These are phyloP conservation scores for Delichon dasypus DNA, from an alignment of 2,797 vertebrate genomes.

Conservation along the genomic window DNA sequence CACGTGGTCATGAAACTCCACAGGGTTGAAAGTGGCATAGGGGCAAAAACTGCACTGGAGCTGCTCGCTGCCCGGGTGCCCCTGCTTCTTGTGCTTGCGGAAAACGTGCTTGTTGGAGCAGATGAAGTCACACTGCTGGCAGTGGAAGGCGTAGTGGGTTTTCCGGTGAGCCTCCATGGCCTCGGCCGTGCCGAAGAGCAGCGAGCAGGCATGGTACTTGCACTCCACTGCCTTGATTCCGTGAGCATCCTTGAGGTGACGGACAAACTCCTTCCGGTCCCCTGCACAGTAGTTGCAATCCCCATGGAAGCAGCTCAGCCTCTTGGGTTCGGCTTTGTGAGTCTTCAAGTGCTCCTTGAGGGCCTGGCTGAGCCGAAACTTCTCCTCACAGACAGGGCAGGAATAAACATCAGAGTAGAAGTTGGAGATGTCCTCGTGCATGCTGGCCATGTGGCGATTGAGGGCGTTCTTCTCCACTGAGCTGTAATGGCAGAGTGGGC, in stretches of 20 bases:
- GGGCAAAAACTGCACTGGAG: conserved; percentile 89
- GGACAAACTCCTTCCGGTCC: conserved; percentile 82
- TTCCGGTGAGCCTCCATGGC: conserved; percentile 91
- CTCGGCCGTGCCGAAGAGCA: conserved; percentile 80
- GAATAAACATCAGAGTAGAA: conserved; percentile 77
- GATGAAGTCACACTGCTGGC: conserved; percentile 90
- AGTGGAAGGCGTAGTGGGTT: conserved; percentile 94
- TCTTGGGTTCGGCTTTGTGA: conserved; percentile 78
- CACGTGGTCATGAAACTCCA: conserved; percentile 89
- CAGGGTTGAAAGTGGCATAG: conserved; percentile 90
- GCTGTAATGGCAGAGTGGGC: conserved; percentile 89
- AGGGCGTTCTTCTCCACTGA: conserved; percentile 91
- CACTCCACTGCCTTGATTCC: conserved; percentile 83
- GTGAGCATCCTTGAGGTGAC: conserved; percentile 83
- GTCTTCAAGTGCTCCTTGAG: conserved; percentile 94
- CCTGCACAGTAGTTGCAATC: conserved; percentile 79
- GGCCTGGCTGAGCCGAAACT: conserved; percentile 86
- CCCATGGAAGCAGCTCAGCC: conserved; percentile 82
- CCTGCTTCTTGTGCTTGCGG: conserved; percentile 89
- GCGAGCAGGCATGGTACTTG: conserved; percentile 86
- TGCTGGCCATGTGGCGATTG: conserved; percentile 87
- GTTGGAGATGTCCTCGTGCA: conserved; percentile 83
- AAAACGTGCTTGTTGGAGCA: conserved; percentile 92
- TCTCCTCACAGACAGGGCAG: conserved; percentile 87
- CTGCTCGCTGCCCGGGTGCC: conserved; percentile 85